Percentiles rank a stretch among this genome's conserved stretches.
phyloP scores from a whole-genome alignment of 2,888 invertebrate species.

The Xylota sylvarum region DNA sequence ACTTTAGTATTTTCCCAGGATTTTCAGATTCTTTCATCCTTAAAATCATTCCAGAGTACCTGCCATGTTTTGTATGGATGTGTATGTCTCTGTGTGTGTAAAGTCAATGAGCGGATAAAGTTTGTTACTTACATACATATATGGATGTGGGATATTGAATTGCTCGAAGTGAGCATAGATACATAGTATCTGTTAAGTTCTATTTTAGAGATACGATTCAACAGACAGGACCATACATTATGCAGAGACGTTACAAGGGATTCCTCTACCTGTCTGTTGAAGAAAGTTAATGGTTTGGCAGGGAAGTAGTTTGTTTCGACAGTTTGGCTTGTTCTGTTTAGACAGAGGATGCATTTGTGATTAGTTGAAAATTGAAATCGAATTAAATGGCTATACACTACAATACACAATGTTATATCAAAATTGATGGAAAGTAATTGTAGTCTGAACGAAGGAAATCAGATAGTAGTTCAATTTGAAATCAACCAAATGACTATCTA shows the following conservation, averaged over 20 bases:
- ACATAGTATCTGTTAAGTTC: constrained; percentile 16
- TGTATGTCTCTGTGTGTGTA: background rate
- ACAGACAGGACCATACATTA: constrained; percentile 36
- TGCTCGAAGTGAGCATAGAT: constrained; percentile 14
- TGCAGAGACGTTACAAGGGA: constrained; percentile 34
- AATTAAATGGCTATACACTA: background rate
- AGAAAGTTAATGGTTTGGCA: constrained; percentile 44
- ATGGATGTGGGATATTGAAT: constrained; percentile 53
- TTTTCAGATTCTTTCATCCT: constrained; percentile 22
- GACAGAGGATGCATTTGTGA: constrained; percentile 37
- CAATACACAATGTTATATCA: background rate
- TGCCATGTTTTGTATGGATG: background rate
- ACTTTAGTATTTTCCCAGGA: constrained; percentile 54
- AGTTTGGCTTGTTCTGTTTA: constrained; percentile 25
- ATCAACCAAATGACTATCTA: background rate
- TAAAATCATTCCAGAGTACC: constrained; percentile 15
- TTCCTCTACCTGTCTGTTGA: constrained; percentile 25
- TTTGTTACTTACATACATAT: constrained; percentile 34
- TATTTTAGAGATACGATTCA: constrained; percentile 23
- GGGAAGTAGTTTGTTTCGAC: constrained; percentile 32
- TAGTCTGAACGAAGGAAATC: background rate
- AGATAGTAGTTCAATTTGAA: background rate
- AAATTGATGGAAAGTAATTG: constrained; percentile 2
- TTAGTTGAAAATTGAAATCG: constrained; percentile 21
- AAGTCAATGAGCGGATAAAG: constrained; percentile 59